Base-by-base conservation (phyloP, 2,888 invertebrate species). In the Calliopum simillimum region DNA sequence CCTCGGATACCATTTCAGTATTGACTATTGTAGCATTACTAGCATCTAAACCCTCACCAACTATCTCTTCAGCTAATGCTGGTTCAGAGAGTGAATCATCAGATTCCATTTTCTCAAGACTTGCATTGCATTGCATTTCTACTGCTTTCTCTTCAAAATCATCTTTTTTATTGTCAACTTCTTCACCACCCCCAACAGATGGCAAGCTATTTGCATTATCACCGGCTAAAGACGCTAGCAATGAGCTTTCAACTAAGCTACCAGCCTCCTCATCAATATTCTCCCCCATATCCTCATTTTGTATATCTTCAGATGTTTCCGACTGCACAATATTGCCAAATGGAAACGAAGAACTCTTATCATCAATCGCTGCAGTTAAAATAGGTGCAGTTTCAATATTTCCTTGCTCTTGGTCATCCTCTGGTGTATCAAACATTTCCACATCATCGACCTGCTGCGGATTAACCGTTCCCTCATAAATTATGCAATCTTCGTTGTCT, bases 1-100 rank as follows among this genome's bases (percentile, higher is more conserved):
- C 94, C 84, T 94, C 94, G 0, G 94, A 94, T 53, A 95, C 93
- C 69, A 93, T 92, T 87, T 95, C 95, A 1, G 94, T 93, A 82
- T 94, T 94, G 62, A 93, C 92, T 77, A 93, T 93, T 16, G 82
- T 85, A 8, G 83, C 83, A 77, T 83, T 79, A 69, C 85, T 85
- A 2, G 77, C 77, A 63, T 85, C 84, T 16, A 77, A 77, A 25
- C 79, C 82, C 43, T 75, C 78, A 63, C 81, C 82, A 44, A 82
- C 79, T 14, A 82, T 61, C 25, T 83, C 82, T 72, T 83, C 84
- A 0, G 81, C 81, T 43, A 86, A 81, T 4, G 82, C 84, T 47
- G 82, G 83, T 33, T 84, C 80, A 0, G 85, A 85, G 2, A 80
- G 74, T 2, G 84, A 84, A 62, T 84, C 85, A 3, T 80, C 82